Conservation (phyloP, 1,140 invertebrate genomes). For the Drosophila jambulina region DNA sequence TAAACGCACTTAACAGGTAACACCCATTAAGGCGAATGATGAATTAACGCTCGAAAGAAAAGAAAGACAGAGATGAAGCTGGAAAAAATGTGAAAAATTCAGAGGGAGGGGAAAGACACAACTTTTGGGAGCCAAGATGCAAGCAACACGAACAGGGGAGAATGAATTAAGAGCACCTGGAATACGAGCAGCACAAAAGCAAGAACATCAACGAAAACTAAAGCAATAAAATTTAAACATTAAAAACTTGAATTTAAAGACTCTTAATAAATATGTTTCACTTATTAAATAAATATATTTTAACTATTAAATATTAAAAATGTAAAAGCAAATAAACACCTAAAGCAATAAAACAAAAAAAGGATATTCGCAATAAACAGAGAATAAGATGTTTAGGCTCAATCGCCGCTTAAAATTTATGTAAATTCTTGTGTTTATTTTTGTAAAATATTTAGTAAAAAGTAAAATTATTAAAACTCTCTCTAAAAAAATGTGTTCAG, state of each 20-base stretch:
- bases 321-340: neutral
- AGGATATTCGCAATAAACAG: neutral
- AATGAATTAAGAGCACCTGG: slow-evolving; percentile 9
- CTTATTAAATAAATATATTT: neutral
- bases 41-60: slow-evolving; percentile 39
- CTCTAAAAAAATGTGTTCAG: neutral
- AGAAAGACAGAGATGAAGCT: neutral
- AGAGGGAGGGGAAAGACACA: neutral
- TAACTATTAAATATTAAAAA: neutral
- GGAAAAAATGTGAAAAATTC: slow-evolving; percentile 4
- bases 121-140: neutral
- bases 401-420: neutral
- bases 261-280: neutral
- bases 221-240: neutral
- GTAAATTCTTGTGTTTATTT: neutral
- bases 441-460: neutral
- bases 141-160: neutral
- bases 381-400: rapidly evolving
- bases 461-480: neutral
- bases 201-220: neutral
- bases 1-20: slow-evolving; percentile 77
- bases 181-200: too few relatives aligned
- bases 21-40: slow-evolving; percentile 70
- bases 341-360: neutral
- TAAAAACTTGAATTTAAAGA: neutral